Percentiles rank a stretch among this genome's conserved stretches.
These are phyloP conservation scores for Sylvilagus floridanus DNA, from an alignment of 2,797 vertebrate species.

Conservation along the genomic window DNA sequence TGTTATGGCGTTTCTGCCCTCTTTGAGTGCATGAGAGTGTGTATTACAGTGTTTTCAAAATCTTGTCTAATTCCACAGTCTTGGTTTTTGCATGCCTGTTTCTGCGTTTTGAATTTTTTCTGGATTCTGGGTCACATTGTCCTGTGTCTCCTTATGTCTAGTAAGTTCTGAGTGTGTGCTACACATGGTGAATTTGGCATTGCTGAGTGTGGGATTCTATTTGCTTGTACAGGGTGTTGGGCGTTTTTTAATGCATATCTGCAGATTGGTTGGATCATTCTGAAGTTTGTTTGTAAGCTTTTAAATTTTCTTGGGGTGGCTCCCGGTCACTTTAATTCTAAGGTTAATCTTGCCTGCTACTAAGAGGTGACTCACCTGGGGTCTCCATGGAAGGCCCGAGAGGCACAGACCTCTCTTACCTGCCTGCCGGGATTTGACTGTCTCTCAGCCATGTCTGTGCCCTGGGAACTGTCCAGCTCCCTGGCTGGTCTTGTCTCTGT, in stretches of 20 bases:
- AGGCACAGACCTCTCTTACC: background rate
- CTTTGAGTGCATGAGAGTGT: background rate
- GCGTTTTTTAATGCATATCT: background rate
- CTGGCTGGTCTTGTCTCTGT: background rate
- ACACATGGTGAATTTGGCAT: background rate
- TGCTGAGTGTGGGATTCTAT: background rate
- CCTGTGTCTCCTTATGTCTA: background rate
- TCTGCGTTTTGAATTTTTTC: background rate
- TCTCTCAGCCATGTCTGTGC: background rate
- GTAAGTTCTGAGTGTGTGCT: background rate
- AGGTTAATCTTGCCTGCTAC: background rate
- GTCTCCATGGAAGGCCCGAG: background rate
- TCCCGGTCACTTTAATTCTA: background rate
- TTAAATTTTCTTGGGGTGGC: background rate
- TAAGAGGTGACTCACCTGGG: background rate
- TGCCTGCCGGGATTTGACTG: background rate
- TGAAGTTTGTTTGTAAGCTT: background rate
- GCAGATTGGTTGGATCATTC: background rate
- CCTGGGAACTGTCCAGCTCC: too few species aligned
- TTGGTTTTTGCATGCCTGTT: background rate
- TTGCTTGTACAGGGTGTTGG: background rate
- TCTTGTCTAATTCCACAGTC: background rate
- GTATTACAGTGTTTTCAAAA: background rate
- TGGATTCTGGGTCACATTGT: background rate
- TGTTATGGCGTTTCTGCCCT: background rate